These are phyloP conservation scores for Heteromyza rotundicornis DNA, from an alignment of 2,888 invertebrate genomes.

Conservation along the genomic window DNA sequence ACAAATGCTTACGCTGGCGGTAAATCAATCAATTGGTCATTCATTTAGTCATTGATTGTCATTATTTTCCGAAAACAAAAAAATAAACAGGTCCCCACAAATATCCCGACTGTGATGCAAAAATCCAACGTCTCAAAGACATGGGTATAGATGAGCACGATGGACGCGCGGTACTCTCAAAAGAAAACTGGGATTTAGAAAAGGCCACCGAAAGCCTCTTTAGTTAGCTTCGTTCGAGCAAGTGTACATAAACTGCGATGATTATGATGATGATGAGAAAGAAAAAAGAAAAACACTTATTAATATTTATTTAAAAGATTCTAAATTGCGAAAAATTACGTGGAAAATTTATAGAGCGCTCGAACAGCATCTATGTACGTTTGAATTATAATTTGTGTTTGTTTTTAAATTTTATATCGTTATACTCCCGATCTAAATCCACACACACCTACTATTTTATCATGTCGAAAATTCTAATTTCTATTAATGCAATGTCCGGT, in stretches of 20 bases:
- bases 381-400: not conserved
- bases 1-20: conserved; percentile 92
- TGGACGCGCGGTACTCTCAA: conserved; percentile 88
- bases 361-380: too few species aligned
- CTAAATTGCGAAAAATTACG: not conserved
- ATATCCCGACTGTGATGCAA: conserved; percentile 82
- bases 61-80: conserved; percentile 32
- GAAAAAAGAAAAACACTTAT: not conserved
- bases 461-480: too few species aligned
- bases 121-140: conserved; percentile 86
- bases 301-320: not conserved
- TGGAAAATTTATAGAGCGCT: not conserved
- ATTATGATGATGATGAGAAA: too few species aligned
- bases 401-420: not conserved
- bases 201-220: conserved; percentile 88
- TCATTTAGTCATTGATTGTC: not conserved
- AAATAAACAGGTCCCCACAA: conserved; percentile 70
- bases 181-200: conserved; percentile 91
- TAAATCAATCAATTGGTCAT: conserved; percentile 41
- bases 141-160: conserved; percentile 94
- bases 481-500: too few species aligned
- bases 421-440: too few species aligned
- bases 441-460: too few species aligned
- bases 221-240: conserved; percentile 68
- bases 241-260: not conserved